Evolutionary conservation across 2,888 invertebrate genomes (phyloP).

Genomic region (Eilema sororculum): DNA sequence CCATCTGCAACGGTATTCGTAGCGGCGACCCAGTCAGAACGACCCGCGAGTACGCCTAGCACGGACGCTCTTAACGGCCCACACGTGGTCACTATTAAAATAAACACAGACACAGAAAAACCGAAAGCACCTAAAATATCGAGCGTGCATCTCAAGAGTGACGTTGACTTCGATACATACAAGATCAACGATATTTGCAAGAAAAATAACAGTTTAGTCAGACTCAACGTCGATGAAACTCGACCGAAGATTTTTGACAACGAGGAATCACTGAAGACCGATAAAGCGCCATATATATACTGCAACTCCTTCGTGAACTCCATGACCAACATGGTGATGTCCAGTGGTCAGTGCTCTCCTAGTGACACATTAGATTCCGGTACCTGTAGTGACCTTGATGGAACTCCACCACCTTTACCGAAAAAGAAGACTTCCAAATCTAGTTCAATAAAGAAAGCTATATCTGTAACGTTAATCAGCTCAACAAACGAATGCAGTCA

Average conservation of each 20-base stretch:
- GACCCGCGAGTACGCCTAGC: conserved; percentile 79
- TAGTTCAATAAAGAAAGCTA: conserved; percentile 81
- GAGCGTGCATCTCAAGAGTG: conserved; percentile 82
- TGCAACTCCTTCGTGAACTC: conserved; percentile 87
- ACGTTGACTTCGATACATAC: conserved; percentile 78
- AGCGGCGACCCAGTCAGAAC: conserved; percentile 84
- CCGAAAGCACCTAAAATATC: conserved; percentile 83
- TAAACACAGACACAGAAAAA: conserved; percentile 88
- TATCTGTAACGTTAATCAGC: conserved; percentile 87
- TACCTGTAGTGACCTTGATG: conserved; percentile 94
- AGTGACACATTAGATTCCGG: conserved; percentile 94
- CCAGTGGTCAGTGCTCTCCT: conserved; percentile 94
- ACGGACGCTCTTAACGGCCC: conserved; percentile 81
- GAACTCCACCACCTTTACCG: conserved; percentile 90
- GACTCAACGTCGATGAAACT: conserved; percentile 86
- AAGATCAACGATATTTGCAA: conserved; percentile 74
- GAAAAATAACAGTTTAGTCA: conserved; percentile 86
- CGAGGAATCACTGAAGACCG: conserved; percentile 79
- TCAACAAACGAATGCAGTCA: conserved; percentile 87
- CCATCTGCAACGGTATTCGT: conserved; percentile 86
- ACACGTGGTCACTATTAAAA: conserved; percentile 91
- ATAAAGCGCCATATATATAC: conserved; percentile 87
- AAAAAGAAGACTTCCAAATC: conserved; percentile 88
- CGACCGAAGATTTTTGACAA: conserved; percentile 83
- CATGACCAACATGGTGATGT: conserved; percentile 88